phyloP scores from a whole-genome alignment of 1,140 invertebrate species.

The Hyles euphorbiae region DNA sequence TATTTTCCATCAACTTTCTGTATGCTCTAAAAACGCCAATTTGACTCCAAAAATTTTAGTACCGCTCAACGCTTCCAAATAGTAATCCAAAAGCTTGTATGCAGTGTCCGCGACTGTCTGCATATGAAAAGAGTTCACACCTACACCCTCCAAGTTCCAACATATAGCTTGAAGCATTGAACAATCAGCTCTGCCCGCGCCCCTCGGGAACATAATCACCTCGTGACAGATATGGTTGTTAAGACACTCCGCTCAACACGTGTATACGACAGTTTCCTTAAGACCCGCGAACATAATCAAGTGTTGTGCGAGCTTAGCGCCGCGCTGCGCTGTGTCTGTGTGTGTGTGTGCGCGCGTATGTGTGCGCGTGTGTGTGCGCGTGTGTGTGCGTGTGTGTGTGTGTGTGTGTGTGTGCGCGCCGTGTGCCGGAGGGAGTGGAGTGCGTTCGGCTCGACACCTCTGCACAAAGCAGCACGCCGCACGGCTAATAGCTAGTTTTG shows the following conservation, averaged over 20 bases:
- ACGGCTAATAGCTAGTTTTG: constrained; percentile 60
- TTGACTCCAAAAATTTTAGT: too few relatives aligned
- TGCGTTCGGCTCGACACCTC: constrained; percentile 55
- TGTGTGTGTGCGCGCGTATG: constrained; percentile 16
- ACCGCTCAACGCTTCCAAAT: too few relatives aligned
- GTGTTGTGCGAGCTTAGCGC: constrained; percentile 12
- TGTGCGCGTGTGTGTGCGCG: constrained; percentile 14
- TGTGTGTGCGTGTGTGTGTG: constrained; percentile 31
- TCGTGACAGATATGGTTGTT: too few relatives aligned
- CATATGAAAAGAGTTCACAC: too few relatives aligned
- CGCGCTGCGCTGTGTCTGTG: not conserved
- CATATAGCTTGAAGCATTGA: too few relatives aligned
- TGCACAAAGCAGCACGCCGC: constrained; percentile 43
- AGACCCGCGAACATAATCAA: constrained; percentile 1
- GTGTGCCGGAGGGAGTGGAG: constrained; percentile 21
- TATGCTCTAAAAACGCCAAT: too few relatives aligned
- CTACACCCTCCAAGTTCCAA: too few relatives aligned
- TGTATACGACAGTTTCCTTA: not conserved
- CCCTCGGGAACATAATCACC: too few relatives aligned
- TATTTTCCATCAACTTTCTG: too few relatives aligned
- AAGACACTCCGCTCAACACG: not conserved
- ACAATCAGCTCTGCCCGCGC: too few relatives aligned
- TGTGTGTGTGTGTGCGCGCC: constrained; percentile 9
- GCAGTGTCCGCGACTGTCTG: too few relatives aligned
- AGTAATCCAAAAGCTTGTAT: too few relatives aligned